Evolutionary conservation across 2,888 invertebrate species (phyloP).

Genomic region (Teleiodes luculella): DNA sequence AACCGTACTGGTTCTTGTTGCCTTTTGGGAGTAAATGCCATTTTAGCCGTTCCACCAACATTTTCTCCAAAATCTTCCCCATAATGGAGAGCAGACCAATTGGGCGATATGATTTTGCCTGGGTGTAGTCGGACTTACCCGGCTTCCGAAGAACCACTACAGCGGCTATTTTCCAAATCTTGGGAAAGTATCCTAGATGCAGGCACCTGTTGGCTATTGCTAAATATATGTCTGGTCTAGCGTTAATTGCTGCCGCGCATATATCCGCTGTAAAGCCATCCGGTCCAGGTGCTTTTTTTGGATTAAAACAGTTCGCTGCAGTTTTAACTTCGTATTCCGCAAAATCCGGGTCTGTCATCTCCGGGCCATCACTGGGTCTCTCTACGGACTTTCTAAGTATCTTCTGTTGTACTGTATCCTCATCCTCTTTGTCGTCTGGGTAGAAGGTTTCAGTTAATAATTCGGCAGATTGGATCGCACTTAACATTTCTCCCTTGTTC

Average conservation of each 20-base stretch:
- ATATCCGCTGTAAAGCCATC: conserved; percentile 17
- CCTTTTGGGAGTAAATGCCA: background rate
- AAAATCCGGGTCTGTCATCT: background rate
- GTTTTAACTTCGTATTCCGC: background rate
- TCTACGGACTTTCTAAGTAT: no score
- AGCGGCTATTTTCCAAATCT: conserved; percentile 19
- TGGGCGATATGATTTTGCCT: conserved; percentile 25
- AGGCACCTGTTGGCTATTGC: conserved; percentile 13
- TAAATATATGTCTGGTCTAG: background rate
- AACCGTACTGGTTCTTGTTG: background rate
- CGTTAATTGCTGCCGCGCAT: background rate
- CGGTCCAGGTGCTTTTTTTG: conserved; percentile 12
- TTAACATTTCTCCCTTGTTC: background rate
- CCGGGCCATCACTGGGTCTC: background rate
- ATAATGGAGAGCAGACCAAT: conserved; percentile 23
- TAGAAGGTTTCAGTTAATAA: no score
- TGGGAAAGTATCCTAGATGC: conserved; percentile 17
- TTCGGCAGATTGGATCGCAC: no score
- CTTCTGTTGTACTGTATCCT: background rate
- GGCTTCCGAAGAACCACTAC: conserved; percentile 20
- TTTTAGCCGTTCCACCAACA: background rate
- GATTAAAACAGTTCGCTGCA: background rate
- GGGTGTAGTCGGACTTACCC: conserved; percentile 15
- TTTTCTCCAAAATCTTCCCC: conserved; percentile 13
- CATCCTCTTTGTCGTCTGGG: background rate